Evolutionary conservation across 2,888 invertebrate genomes (phyloP).

Genomic region (Nineta flava): DNA sequence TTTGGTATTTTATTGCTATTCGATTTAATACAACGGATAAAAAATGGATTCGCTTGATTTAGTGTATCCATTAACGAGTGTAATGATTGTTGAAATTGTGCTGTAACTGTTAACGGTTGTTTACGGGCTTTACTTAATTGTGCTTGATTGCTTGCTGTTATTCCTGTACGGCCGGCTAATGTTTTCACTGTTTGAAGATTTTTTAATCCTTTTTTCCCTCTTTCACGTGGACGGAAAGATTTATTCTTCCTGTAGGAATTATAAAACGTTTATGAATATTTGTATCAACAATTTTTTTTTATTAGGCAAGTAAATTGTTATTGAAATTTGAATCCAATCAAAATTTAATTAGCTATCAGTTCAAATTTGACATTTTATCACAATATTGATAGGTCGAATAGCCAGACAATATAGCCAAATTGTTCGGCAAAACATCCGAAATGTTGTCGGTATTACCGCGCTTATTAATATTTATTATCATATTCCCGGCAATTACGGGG

Average conservation of each 20-base stretch:
- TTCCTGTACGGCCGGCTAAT: slow-evolving; percentile 59
- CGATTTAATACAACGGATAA: slow-evolving; percentile 87
- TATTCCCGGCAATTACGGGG: no score
- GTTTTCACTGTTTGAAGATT: slow-evolving; percentile 87
- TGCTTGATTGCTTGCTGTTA: slow-evolving; percentile 33
- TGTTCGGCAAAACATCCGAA: no score
- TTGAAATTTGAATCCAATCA: not conserved
- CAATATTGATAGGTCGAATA: no score
- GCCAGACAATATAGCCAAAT: no score
- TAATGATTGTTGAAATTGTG: slow-evolving; percentile 87
- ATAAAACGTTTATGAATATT: not conserved
- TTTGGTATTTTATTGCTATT: slow-evolving; percentile 87
- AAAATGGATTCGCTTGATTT: slow-evolving; percentile 75
- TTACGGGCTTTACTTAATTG: slow-evolving; percentile 52
- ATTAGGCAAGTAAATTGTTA: no score
- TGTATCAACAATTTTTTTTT: no score
- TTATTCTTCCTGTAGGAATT: slow-evolving; percentile 64
- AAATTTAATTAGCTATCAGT: no score
- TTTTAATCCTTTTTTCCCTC: slow-evolving; percentile 74
- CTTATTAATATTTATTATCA: no score
- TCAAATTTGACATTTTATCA: no score
- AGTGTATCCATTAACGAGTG: slow-evolving; percentile 86
- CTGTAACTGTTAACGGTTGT: slow-evolving; percentile 83
- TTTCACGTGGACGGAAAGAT: slow-evolving; percentile 74
- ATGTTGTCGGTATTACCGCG: no score